Percentiles rank a stretch among this genome's conserved stretches.
Evolutionary conservation across 2,113 vertebrate species (phyloP).

Genomic region (Cygnus buccinator): DNA sequence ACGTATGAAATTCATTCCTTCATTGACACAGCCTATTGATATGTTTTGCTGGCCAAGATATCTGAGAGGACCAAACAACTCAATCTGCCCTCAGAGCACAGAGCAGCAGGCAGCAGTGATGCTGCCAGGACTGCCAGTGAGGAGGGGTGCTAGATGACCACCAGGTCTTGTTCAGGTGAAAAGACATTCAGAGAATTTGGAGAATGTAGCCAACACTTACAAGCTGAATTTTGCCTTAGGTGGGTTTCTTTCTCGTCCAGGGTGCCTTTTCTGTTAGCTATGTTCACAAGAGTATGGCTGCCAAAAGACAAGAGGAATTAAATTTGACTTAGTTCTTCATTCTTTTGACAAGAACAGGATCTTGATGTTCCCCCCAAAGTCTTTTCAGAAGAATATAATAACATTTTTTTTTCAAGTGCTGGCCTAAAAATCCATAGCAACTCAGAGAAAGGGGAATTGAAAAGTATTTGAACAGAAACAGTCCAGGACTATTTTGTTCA

Average conservation of each 20-base stretch:
- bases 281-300: not conserved
- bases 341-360: not conserved
- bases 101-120: not conserved
- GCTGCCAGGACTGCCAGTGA: not conserved
- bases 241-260: not conserved
- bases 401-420: not conserved
- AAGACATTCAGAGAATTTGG: not conserved
- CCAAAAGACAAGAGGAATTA: not conserved
- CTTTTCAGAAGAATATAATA: not conserved
- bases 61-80: not conserved
- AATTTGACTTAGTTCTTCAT: not conserved
- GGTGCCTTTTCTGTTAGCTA: not conserved
- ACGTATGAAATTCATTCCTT: not conserved
- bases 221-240: not conserved
- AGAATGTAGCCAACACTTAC: not conserved
- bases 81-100: not conserved
- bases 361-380: not conserved
- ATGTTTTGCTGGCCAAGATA: not conserved
- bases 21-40: too few species aligned
- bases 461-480: not conserved
- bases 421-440: not conserved
- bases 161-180: not conserved
- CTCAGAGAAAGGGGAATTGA: not conserved
- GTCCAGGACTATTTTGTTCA: not conserved
- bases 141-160: not conserved